Conservation (phyloP, 2,113 vertebrate species). For the Zapus hudsonius region DNA sequence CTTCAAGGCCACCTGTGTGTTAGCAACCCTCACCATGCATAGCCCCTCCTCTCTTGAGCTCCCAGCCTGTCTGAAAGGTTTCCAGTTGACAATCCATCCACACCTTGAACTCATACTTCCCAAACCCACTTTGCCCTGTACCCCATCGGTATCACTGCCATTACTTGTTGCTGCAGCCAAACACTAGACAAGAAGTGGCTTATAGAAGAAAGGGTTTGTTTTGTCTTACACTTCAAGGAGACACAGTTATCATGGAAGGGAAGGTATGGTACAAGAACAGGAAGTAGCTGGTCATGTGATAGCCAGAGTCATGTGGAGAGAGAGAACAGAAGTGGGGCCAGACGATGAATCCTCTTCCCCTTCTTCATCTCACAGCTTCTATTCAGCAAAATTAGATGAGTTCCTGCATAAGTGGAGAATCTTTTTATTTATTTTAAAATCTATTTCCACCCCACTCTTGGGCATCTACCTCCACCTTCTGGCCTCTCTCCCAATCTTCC, state of each 20-base stretch:
- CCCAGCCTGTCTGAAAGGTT: neutral
- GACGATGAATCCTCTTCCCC: neutral
- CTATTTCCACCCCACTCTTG: neutral
- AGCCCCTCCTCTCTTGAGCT: neutral
- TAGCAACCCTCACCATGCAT: neutral
- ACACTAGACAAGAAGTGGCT: too few species aligned
- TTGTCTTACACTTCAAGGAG: too few species aligned
- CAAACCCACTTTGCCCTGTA: neutral
- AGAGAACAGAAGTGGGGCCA: too few species aligned
- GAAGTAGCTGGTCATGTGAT: too few species aligned
- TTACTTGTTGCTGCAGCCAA: too few species aligned
- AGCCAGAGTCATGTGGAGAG: too few species aligned
- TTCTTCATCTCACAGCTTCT: constrained; percentile 19
- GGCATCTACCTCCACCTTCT: neutral
- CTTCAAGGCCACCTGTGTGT: neutral
- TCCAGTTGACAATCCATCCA: neutral
- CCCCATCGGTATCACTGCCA: too few species aligned
- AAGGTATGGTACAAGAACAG: too few species aligned
- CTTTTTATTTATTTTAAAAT: constrained; percentile 30
- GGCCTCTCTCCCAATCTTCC: neutral
- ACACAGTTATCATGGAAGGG: too few species aligned
- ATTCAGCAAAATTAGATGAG: constrained; percentile 44
- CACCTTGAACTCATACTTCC: neutral
- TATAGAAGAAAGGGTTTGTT: too few species aligned
- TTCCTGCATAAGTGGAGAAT: neutral